Percentiles rank a stretch among this genome's conserved stretches.
Conservation (phyloP, 2,113 vertebrate genomes). For the Ammodytes marinus region DNA sequence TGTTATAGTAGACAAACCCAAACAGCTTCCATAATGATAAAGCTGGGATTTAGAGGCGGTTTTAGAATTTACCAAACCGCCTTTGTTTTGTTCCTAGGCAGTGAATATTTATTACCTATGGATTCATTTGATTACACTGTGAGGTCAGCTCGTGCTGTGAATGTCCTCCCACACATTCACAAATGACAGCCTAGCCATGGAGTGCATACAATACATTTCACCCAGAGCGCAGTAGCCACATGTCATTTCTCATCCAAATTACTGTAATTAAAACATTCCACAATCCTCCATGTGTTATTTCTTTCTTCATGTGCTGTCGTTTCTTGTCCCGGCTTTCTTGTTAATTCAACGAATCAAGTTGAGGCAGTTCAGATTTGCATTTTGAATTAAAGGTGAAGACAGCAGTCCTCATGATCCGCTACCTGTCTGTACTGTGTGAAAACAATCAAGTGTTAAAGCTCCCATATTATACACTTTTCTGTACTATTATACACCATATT, state of each 20-base stretch:
- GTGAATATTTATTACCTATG: constrained; percentile 80
- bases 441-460: too few relatives aligned
- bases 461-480: too few relatives aligned
- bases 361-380: constrained; percentile 13
- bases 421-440: too few relatives aligned
- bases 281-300: constrained; percentile 69
- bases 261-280: constrained; percentile 85
- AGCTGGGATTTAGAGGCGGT: constrained; percentile 36
- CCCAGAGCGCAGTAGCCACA: constrained; percentile 71
- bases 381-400: neutral
- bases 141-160: constrained; percentile 62
- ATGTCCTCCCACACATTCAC: constrained; percentile 70
- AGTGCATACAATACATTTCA: constrained; percentile 73
- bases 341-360: constrained; percentile 48
- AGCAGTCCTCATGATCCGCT: too few relatives aligned
- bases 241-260: constrained; percentile 78
- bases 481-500: too few relatives aligned
- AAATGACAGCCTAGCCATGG: constrained; percentile 73
- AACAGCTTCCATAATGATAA: constrained; percentile 73
- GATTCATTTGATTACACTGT: constrained; percentile 74
- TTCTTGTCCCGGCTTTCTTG: constrained; percentile 43
- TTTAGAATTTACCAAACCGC: constrained; percentile 46
- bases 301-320: constrained; percentile 57
- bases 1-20: constrained; percentile 60
- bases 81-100: constrained; percentile 65